Conservation (phyloP, 2,797 vertebrate genomes). For the Loriculus beryllinus region DNA sequence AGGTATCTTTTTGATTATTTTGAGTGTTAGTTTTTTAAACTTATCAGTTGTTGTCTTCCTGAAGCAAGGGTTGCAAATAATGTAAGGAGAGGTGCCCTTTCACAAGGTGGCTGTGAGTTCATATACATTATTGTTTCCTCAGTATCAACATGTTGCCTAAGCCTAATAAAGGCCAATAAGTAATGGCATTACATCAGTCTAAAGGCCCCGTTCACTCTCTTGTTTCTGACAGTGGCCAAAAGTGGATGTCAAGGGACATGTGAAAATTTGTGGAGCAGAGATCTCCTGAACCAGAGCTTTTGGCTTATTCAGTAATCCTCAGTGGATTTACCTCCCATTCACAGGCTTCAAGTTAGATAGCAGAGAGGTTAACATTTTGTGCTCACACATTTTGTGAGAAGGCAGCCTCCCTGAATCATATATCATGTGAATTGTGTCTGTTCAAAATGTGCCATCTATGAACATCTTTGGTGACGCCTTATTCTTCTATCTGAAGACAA, state of each 20-base stretch:
- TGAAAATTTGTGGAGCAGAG: neutral
- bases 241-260: neutral
- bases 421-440: neutral
- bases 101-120: neutral
- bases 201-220: neutral
- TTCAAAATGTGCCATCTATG: neutral
- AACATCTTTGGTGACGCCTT: neutral
- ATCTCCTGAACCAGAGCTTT: neutral
- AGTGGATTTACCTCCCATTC: neutral
- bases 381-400: neutral
- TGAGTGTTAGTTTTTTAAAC: neutral
- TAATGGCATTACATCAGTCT: neutral
- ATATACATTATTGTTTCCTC: neutral
- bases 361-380: neutral
- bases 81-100: neutral
- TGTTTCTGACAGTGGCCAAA: neutral
- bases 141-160: neutral
- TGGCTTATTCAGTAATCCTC: neutral
- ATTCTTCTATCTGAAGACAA: neutral
- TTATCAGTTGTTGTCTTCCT: neutral
- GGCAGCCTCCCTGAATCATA: neutral
- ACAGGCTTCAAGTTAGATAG: neutral
- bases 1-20: neutral
- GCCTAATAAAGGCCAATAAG: neutral
- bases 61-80: neutral